Conservation (phyloP, 2,113 vertebrate species). For the Calidris pygmaea region DNA sequence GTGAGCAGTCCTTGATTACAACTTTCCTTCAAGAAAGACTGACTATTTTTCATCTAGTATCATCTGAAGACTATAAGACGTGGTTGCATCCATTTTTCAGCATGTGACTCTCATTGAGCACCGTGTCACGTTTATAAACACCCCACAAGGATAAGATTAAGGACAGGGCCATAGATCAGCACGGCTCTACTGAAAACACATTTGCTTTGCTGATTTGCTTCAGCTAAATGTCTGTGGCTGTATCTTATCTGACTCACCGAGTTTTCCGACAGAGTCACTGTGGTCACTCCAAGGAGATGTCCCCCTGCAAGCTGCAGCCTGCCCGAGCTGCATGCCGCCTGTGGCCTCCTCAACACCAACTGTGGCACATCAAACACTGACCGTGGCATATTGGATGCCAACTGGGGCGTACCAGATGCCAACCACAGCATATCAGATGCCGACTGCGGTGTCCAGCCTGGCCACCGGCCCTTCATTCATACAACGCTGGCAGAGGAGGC, state of each 20-base stretch:
- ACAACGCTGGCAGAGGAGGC: rapidly evolving
- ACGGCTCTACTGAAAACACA: neutral
- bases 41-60: neutral
- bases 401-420: neutral
- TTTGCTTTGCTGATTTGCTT: slow-evolving; percentile 7
- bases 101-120: neutral
- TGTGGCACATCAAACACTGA: rapidly evolving
- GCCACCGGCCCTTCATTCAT: neutral
- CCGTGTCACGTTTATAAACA: neutral
- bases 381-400: rapidly evolving
- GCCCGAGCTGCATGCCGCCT: rapidly evolving
- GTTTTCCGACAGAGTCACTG: neutral
- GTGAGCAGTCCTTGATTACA: neutral
- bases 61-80: neutral
- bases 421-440: rapidly evolving
- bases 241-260: neutral
- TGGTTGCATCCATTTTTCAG: neutral
- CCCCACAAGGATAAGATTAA: neutral
- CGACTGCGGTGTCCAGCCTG: neutral
- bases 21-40: neutral
- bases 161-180: neutral
- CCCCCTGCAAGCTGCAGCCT: neutral
- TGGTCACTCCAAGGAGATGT: neutral
- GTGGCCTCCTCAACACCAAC: rapidly evolving
- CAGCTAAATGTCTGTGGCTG: neutral